phyloP scores from a whole-genome alignment of 2,888 invertebrate genomes.

The Chaetoderma sp. region DNA sequence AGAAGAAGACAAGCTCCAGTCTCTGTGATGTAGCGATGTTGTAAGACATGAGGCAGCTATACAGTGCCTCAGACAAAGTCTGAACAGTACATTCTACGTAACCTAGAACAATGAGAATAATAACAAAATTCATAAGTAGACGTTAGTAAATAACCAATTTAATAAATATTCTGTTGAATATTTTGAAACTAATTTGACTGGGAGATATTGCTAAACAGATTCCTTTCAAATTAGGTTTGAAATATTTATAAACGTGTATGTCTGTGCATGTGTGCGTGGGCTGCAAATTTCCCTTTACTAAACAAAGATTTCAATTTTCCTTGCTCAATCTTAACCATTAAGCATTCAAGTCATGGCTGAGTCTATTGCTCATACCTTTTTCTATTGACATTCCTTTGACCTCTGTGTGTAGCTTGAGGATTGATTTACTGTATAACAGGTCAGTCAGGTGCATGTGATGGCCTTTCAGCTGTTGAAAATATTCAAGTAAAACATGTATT shows the following conservation, averaged over 20 bases:
- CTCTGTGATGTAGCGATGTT: conserved; percentile 56
- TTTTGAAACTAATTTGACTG: too few relatives aligned
- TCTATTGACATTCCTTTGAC: conserved; percentile 51
- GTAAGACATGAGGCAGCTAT: conserved; percentile 57
- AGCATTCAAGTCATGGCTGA: neutral
- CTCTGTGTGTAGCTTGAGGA: conserved; percentile 56
- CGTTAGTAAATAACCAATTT: neutral
- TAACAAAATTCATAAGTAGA: neutral
- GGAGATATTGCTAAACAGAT: too few relatives aligned
- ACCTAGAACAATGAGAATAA: conserved; percentile 42
- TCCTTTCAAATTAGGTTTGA: too few relatives aligned
- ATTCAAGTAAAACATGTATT: neutral
- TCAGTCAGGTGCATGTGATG: conserved; percentile 46
- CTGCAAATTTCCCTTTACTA: too few relatives aligned
- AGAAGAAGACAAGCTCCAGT: conserved; percentile 64
- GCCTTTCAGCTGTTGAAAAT: conserved; percentile 50
- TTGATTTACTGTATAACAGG: conserved; percentile 62
- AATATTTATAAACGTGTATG: too few relatives aligned
- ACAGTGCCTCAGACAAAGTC: conserved; percentile 51
- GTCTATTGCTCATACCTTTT: conserved; percentile 46
- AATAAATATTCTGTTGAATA: neutral
- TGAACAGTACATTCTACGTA: conserved; percentile 54
- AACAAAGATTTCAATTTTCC: too few relatives aligned
- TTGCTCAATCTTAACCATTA: too few relatives aligned
- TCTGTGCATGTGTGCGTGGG: too few relatives aligned